Percentiles rank a stretch among this genome's conserved stretches.
These are phyloP conservation scores for pig (Sus scrofa) DNA, from an alignment of 2,113 vertebrate genomes.

Conservation along the genomic window T2T-Sscrofa CM000812.6:263000001-263000500, in stretches of 20 bases:
- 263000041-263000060: background rate
- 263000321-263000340: constrained; percentile 29
- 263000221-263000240: background rate
- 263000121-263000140: background rate
- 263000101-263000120: background rate
- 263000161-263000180: background rate
- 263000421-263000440: background rate
- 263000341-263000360: constrained; percentile 58
- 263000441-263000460: constrained; percentile 36
- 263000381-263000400: background rate
- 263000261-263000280: background rate
- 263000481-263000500: constrained; percentile 75
- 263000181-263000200: background rate
- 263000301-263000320: background rate
- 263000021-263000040: background rate
- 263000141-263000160: background rate
- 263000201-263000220: background rate
- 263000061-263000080: background rate
- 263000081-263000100: background rate
- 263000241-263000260: background rate
- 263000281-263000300: background rate
- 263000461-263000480: constrained; percentile 70
- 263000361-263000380: constrained; percentile 11
- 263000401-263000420: constrained; percentile 20
- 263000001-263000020: constrained; percentile 31